Base-by-base conservation (phyloP, 2,888 invertebrate species). In the Pseudanteris insignis region DNA sequence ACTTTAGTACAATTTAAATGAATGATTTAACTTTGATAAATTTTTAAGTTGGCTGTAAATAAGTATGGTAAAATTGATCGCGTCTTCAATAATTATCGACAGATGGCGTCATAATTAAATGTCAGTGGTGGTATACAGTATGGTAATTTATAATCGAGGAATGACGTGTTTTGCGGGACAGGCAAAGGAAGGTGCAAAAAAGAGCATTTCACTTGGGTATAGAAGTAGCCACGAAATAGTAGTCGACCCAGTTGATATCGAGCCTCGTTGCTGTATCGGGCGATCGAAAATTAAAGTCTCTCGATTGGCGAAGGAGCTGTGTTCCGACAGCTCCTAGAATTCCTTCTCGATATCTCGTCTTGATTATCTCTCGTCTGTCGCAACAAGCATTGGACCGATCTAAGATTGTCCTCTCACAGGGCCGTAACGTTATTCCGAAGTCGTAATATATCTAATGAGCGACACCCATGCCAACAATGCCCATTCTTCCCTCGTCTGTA, bases 351-450 rank as follows among this genome's bases (percentile, higher is more conserved):
- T 57, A 58, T 50, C 57, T 15, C 2, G 9, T 12, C 10, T 32
- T 12, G 50, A 58, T 58, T 50, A 58, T 50, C 57, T 46, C 34
- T 30, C 15, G 12, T 44, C 48, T 58, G 57, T 58, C 50, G 57
- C 57, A 50, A 57, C 36, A 34, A 30, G 37, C 46, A 33, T 12
- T 38, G 44, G 29, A 33, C 28, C 33, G 34, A 54, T 54, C 57
- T 36, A 25, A 13, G 43, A 21, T 30, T 34, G 15, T 29, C 14
- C 18, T 40, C 41, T 13, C 21, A 12, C 14, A 9, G n/a, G 5
- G 15, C 28, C 28, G 13, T 26, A 41, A 14, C 32, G 37, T 30
- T 43, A 36, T 54, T 46, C 38, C 38, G 33, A 21, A 38, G 44
- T 32, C 44, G 46, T 54, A 38, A 38, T 40, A 29, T 21, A 9